A percentile compares a stretch with the other conserved stretches of the same genome.
Conservation (phyloP, 1,140 invertebrate species). For the Drosophila serrata region DNA sequence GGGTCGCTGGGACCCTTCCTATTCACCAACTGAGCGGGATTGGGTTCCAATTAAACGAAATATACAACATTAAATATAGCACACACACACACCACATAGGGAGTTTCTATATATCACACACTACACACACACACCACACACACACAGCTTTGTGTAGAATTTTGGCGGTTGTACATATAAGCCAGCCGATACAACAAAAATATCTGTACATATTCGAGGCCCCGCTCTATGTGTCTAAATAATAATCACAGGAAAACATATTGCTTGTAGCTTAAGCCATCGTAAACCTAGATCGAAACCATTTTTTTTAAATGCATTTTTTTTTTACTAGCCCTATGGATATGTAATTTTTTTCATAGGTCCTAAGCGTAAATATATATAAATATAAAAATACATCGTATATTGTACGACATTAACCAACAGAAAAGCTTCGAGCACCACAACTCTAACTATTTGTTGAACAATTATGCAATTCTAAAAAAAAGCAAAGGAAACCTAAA, state of each 20-base stretch:
- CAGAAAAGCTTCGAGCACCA: constrained; percentile 52
- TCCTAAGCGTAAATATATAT: constrained; percentile 33
- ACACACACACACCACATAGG: background rate
- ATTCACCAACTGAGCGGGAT: constrained; percentile 76
- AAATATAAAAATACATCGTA: constrained; percentile 6
- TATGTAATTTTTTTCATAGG: constrained; percentile 48
- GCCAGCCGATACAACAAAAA: constrained; percentile 27
- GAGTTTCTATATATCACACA: constrained; percentile 6
- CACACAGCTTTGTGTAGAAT: constrained; percentile 2
- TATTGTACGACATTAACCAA: constrained; percentile 44
- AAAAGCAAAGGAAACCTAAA: constrained; percentile 12
- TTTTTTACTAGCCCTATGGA: constrained; percentile 59
- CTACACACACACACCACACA: background rate
- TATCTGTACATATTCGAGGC: constrained; percentile 26
- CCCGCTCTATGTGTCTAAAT: constrained; percentile 34
- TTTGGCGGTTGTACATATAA: constrained; percentile 41
- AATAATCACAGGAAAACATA: constrained; percentile 15
- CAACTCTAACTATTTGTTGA: constrained; percentile 57
- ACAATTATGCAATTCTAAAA: constrained; percentile 51
- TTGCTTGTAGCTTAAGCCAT: constrained; percentile 47
- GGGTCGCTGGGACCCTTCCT: constrained; percentile 84
- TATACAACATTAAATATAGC: background rate
- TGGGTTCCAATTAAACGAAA: constrained; percentile 62
- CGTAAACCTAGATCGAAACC: constrained; percentile 11
- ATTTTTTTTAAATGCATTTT: constrained; percentile 41